Evolutionary conservation across 2,888 invertebrate genomes (phyloP), one percentile per base, ranked within the genome.

Genomic region (Meteorus colon): DNA sequence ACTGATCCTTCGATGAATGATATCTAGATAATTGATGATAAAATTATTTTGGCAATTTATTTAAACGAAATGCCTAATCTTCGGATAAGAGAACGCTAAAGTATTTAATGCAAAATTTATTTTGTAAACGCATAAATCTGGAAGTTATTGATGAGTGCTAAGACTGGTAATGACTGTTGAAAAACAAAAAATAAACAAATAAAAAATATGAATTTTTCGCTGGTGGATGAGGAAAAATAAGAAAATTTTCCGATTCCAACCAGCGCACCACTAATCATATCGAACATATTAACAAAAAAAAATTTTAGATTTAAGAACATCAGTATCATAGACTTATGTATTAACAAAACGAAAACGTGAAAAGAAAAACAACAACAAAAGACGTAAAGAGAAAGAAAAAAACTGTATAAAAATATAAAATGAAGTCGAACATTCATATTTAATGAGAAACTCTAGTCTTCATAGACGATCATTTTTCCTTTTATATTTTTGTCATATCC

Each of bases 201-300:
- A 19, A 55, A 41, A 19, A 70, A 71, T 45, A 41, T 62, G 37
- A 60, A 27, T 59, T 59, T 41, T 60, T 37, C 19, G 37, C 41
- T 60, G 62, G 48, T 48, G n/a, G 16, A n/a, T 5, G 14, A 45
- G n/a, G 48, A 48, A 60, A 60, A 60, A 29, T 27, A 8, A 59
- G 27, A 59, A 59, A 59, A 59, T 59, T 27, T 60, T 60, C 0
- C 19, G 27, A 60, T 60, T 60, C 8, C 51, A 63, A 59, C 29
- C 75, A 75, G 67, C 66, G 72, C 77, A 78, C 63, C 69, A 76
- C 72, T 81, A 81, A 81, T 81, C 81, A 81, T 81, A 81, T 81
- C 81, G 81, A 79, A 77, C 76, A 76, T 81, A 81, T 80, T 79
- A 78, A 78, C 77, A 70, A 72, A 65, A 74, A 55, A 63, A 37